Percentiles rank a stretch among this genome's conserved stretches.
phyloP scores from a whole-genome alignment of 1,140 invertebrate species.

The Psilanteris sp. region DNA sequence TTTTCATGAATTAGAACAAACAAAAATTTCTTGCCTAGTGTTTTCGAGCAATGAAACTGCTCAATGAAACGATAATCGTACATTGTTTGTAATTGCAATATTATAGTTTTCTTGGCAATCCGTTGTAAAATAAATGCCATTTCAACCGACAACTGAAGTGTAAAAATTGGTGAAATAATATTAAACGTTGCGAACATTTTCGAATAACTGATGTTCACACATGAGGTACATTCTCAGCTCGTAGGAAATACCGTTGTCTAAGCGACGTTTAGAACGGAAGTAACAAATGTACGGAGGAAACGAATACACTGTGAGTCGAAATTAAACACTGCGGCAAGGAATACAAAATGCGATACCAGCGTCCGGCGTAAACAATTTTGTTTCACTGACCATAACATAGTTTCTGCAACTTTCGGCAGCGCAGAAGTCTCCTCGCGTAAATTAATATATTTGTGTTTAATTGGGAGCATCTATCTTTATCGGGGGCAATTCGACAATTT shows the following conservation, averaged over 20 bases:
- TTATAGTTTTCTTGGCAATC: no score
- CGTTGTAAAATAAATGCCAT: neutral
- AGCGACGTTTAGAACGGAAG: conserved; percentile 54
- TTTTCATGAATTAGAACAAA: no score
- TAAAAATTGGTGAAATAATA: conserved; percentile 36
- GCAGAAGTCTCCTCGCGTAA: conserved; percentile 5
- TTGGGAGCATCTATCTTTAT: neutral
- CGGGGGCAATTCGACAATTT: no score
- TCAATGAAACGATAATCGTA: no score
- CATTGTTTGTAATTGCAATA: no score
- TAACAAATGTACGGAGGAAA: conserved; percentile 51
- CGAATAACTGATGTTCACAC: conserved; percentile 21
- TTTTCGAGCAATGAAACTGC: no score
- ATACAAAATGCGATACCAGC: conserved; percentile 37
- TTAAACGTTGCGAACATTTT: conserved; percentile 11
- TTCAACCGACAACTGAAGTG: conserved; percentile 8
- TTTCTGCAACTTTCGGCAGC: conserved; percentile 4
- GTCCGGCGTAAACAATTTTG: conserved; percentile 55
- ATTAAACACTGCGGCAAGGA: conserved; percentile 49
- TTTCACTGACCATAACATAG: conserved; percentile 49
- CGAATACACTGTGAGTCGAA: conserved; percentile 48
- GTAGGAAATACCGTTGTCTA: conserved; percentile 28
- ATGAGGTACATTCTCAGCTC: conserved; percentile 1
- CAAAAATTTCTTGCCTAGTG: no score
- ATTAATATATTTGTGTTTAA: conserved; percentile 8